Percentiles rank a stretch among this genome's conserved stretches.
phyloP scores from a whole-genome alignment of 2,113 vertebrate genomes.

The Chamaea fasciata region DNA sequence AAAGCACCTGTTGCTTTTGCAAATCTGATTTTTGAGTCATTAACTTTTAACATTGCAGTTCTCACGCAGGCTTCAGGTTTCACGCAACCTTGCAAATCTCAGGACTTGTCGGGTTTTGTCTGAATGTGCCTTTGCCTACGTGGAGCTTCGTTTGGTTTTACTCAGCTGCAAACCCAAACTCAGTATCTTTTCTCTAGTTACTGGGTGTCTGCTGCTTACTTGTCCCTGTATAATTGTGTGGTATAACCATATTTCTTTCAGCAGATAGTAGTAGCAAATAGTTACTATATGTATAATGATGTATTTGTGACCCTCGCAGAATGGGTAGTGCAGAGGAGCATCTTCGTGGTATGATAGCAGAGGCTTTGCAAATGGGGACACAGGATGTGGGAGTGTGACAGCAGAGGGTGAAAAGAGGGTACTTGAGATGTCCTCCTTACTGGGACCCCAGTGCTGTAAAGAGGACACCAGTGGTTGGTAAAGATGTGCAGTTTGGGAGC shows the following conservation, averaged over 20 bases:
- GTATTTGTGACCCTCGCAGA: background rate
- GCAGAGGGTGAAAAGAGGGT: background rate
- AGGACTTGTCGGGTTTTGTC: background rate
- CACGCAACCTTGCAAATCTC: background rate
- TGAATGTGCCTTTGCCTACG: background rate
- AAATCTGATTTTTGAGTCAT: background rate
- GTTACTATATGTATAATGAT: background rate
- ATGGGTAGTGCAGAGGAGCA: background rate
- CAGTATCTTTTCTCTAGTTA: accelerated
- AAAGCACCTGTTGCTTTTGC: background rate
- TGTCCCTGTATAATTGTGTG: background rate
- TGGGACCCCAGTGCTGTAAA: background rate
- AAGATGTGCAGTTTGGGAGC: background rate
- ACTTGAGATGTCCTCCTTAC: accelerated
- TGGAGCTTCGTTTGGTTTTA: background rate
- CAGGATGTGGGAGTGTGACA: background rate
- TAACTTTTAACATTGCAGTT: background rate
- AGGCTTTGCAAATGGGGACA: background rate
- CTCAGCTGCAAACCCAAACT: background rate
- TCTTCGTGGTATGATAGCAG: accelerated
- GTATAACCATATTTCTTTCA: background rate
- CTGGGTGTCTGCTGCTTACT: background rate
- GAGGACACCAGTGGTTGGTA: background rate
- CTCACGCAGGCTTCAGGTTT: background rate
- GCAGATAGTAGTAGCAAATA: background rate